Base-by-base conservation (phyloP, 2,888 invertebrate genomes). In the Epicampocera succincta region DNA sequence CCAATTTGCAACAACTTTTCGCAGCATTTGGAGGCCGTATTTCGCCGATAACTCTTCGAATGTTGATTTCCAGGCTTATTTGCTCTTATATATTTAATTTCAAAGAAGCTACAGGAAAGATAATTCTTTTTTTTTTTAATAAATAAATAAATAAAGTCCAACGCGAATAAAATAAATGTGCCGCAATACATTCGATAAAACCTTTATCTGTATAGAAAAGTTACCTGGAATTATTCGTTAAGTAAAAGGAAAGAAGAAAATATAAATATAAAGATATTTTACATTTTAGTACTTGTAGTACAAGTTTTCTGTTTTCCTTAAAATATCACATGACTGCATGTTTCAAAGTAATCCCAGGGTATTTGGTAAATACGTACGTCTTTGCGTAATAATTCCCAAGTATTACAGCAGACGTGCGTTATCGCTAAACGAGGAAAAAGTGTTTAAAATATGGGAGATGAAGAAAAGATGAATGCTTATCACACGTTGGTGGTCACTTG, bases 401-500 rank as follows among this genome's bases (percentile, higher is more conserved):
- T 19, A 73, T 29, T 72, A 76, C 11, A 63, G 15, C 19, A 63
- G 15, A 77, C 73, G 77, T 74, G 81, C 68, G 73, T 77, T 77
- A 82, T 82, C 77, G 73, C 73, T 66, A 17, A 52, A 69, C 17
- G 72, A 60, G 44, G 25, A 54, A 77, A 74, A 74, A 68, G 19
- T 56, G 69, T 65, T 73, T 77, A 72, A 84, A 58, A 80, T 83
- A 40, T 69, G 81, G 52, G 77, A 80, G 44, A 72, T 68, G 74
- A 66, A 60, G 75, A 65, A 60, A 71, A 73, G 77, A 82, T 77
- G 56, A 74, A 77, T 82, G 69, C 69, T 77, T 58, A 63, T 77
- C 73, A 74, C 81, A 69, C 81, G 52, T 65, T 84, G 87, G 86
- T 85, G 88, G 87, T 86, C 87, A 88, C 88, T 87, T 87, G 88